Evolutionary conservation across 1,140 invertebrate genomes (phyloP), one percentile per base, ranked within the genome.

Genomic region (Dolichoris vasculosae): DNA sequence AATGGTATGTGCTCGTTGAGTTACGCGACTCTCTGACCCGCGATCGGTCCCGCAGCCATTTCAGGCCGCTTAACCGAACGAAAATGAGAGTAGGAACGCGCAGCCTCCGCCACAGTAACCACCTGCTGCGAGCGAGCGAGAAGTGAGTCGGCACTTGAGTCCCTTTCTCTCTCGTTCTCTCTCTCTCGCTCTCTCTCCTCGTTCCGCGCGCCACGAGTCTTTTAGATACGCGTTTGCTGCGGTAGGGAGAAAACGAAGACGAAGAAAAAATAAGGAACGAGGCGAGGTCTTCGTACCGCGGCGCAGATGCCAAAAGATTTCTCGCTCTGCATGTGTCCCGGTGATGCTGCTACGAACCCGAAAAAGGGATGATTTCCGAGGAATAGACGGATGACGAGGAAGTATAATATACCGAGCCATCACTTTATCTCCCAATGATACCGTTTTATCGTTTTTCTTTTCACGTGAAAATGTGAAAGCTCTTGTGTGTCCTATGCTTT

Each of bases 1-100:
- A 92, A 92, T 92, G 90, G 89, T 23, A n/a, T n/a, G n/a, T 85
- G 87, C 88, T 86, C 88, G 90, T 88, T 91, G 91, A 91, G 90
- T 92, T 92, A 92, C 91, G 91, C 90, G 88, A 55, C 75, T 77
- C 73, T 26, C 48, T 48, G 75, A 48, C 75, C 75, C 75, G 46
- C 46, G 46, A 90, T 88, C 88, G 87, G 78, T 84, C 88, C 87
- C 87, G 82, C 86, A 73, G 85, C 87, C 84, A 77, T 87, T 83
- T 86, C 64, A 59, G 86, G 78, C 88, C 88, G 84, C 87, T 86
- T 87, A 87, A 77, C 88, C 84, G 75, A 83, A 86, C 64, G 86
- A 88, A 83, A 87, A 63, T 48, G 30, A 69, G 43, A 59, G 87
- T 87, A 69, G 83, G 32, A 51, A 38, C 82, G 87, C 87, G 75